Conservation (phyloP, 2,888 invertebrate species). For the Temnothorax rugatulus region DNA sequence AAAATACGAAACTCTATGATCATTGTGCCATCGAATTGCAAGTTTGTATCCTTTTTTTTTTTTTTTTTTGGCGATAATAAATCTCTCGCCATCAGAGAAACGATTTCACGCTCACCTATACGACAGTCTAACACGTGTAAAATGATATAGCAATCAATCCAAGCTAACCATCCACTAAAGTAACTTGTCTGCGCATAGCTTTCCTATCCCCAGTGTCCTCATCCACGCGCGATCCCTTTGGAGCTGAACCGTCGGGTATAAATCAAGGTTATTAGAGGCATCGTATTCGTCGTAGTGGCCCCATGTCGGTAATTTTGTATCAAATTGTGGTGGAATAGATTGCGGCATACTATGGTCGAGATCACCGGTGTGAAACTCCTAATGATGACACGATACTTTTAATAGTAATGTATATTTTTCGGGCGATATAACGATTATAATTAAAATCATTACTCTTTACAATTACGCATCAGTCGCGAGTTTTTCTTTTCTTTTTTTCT, state of each 20-base stretch:
- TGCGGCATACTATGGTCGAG: conserved; percentile 43
- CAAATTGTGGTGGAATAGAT: conserved; percentile 85
- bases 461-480: background rate
- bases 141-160: conserved; percentile 85
- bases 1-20: background rate
- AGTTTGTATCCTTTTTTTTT: conserved; percentile 23
- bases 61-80: conserved; percentile 59
- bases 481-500: background rate
- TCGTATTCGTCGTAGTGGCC: conserved; percentile 82
- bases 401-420: conserved; percentile 30
- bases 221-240: conserved; percentile 74
- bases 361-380: conserved; percentile 38
- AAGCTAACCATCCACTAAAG: conserved; percentile 83
- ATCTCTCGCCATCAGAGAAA: conserved; percentile 66
- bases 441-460: conserved; percentile 22
- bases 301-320: conserved; percentile 84
- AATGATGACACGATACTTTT: conserved; percentile 39
- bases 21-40: background rate
- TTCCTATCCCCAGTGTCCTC: conserved; percentile 72
- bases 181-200: conserved; percentile 78
- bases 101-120: conserved; percentile 69
- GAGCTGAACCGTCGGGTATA: conserved; percentile 82
- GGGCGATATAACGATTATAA: background rate
- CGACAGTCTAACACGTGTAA: conserved; percentile 80
- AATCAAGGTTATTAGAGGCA: conserved; percentile 86